Evolutionary conservation across 1,140 invertebrate genomes (phyloP).

Genomic region (Ditylenchus dipsaci): DNA sequence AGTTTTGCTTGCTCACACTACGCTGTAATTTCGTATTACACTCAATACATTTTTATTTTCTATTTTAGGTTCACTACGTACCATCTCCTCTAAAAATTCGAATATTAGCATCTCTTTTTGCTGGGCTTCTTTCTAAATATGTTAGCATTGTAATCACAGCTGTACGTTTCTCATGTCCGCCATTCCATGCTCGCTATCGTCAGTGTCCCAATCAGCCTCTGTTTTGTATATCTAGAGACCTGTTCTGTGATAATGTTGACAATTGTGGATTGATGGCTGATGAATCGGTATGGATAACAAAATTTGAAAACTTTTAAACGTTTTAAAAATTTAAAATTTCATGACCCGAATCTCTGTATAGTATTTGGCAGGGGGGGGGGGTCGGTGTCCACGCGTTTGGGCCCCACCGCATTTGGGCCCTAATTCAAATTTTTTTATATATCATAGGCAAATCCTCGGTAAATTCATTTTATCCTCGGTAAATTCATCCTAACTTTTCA

Average conservation of each 20-base stretch:
- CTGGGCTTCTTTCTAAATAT: conserved; percentile 5
- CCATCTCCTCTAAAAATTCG: conserved; percentile 17
- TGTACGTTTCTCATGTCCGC: conserved; percentile 34
- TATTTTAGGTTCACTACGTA: conserved; percentile 29
- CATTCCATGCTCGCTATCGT: conserved; percentile 15
- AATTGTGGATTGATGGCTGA: conserved; percentile 34
- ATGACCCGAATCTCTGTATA: no score
- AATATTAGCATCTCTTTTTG: conserved; percentile 26
- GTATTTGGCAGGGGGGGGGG: no score
- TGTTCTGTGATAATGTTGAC: conserved; percentile 35
- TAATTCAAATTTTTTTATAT: no score
- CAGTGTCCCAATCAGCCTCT: conserved; percentile 37
- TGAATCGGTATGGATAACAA: conserved; percentile 15
- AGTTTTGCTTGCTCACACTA: conserved; percentile 37
- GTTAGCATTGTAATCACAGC: conserved; percentile 22
- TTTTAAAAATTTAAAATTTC: no score
- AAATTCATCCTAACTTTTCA: no score
- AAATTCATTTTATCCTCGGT: no score
- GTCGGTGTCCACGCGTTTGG: no score
- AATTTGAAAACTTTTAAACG: no score
- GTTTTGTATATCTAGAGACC: conserved; percentile 20
- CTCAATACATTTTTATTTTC: conserved; percentile 10
- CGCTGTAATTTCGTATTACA: conserved; percentile 17
- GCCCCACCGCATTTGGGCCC: no score
- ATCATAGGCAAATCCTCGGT: no score